Conservation (phyloP, 2,797 vertebrate species). For the Pachyuromys duprasi region DNA sequence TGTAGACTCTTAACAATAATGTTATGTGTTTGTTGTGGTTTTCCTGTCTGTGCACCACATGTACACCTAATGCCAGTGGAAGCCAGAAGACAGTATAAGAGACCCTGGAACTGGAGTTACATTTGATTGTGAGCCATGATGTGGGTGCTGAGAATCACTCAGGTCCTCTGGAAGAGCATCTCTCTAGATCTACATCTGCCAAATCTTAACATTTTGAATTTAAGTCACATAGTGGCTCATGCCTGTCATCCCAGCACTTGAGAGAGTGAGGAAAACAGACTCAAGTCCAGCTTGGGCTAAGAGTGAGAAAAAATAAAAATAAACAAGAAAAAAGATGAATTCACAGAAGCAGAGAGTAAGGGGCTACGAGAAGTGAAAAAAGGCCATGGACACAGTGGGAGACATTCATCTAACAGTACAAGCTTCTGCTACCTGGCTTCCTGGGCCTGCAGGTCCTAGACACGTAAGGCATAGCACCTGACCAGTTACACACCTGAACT, state of each 20-base stretch:
- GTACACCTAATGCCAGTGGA: too few species aligned
- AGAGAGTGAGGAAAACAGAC: neutral
- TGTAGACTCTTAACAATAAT: neutral
- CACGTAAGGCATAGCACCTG: neutral
- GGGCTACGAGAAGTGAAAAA: neutral
- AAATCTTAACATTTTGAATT: neutral
- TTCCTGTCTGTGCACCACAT: neutral
- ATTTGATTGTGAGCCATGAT: neutral
- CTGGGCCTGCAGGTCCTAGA: neutral
- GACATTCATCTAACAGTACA: too few species aligned
- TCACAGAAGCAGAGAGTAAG: neutral
- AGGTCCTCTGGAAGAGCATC: neutral
- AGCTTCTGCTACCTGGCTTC: neutral
- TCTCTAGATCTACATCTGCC: neutral
- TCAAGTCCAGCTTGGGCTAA: neutral
- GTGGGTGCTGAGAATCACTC: neutral
- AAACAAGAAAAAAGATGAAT: neutral
- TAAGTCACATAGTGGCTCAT: neutral
- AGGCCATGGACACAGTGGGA: neutral
- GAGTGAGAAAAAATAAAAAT: neutral
- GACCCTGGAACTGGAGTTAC: neutral
- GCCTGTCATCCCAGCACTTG: too few species aligned
- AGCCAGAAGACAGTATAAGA: neutral
- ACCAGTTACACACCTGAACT: neutral
- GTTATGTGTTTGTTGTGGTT: neutral